Conservation (phyloP, 2,888 invertebrate species). For the Ornithoptera priamus region DNA sequence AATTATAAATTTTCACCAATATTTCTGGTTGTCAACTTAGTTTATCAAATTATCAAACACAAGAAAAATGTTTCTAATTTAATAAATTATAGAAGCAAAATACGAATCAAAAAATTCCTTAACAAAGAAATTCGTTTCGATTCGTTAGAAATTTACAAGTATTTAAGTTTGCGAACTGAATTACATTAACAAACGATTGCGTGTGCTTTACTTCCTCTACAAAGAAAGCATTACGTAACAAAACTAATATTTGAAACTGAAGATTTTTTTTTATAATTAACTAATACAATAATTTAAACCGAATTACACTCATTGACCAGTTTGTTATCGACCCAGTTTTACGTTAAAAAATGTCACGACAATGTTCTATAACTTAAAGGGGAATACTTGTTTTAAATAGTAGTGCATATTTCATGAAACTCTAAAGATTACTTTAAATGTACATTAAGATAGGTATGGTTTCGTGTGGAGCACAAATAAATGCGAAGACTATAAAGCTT, state of each 20-base stretch:
- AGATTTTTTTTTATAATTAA: not conserved
- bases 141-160: too few species aligned
- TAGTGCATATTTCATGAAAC: not conserved
- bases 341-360: not conserved
- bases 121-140: too few species aligned
- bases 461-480: constrained; percentile 72
- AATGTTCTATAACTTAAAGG: not conserved
- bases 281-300: not conserved
- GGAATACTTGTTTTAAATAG: not conserved
- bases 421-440: constrained; percentile 43
- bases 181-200: constrained; percentile 21
- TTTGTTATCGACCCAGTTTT: not conserved
- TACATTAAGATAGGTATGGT: constrained; percentile 50
- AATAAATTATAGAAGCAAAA: too few species aligned
- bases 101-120: too few species aligned
- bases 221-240: constrained; percentile 12
- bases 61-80: too few species aligned
- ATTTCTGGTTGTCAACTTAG: too few species aligned
- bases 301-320: not conserved
- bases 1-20: too few species aligned
- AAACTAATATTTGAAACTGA: too few species aligned
- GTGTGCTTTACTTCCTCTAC: constrained; percentile 20
- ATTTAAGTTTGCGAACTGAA: not conserved
- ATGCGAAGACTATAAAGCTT: constrained; percentile 58
- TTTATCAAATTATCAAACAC: too few species aligned